These are phyloP conservation scores for Gambusia holbrooki DNA, from an alignment of 2,113 vertebrate genomes.

Conservation along the genomic window DNA sequence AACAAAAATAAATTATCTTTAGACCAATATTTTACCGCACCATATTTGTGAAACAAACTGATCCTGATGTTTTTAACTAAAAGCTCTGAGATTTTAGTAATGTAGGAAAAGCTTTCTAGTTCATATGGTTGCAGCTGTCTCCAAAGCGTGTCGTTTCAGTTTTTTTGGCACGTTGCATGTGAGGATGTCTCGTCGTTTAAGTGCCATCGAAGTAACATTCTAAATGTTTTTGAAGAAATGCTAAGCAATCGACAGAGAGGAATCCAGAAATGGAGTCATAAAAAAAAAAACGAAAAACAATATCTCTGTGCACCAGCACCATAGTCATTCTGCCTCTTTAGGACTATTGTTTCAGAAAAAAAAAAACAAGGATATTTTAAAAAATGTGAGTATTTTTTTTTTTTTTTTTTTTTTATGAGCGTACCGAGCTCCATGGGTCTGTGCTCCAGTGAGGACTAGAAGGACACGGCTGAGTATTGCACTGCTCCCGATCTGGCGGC, in stretches of 20 bases:
- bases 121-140: conserved; percentile 67
- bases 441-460: conserved; percentile 89
- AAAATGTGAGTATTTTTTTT: conserved; percentile 49
- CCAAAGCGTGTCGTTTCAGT: conserved; percentile 50
- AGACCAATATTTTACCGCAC: conserved; percentile 78
- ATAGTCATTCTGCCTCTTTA: conserved; percentile 33
- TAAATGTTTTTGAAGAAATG: conserved; percentile 49
- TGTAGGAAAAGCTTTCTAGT: conserved; percentile 43
- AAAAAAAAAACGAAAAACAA: conserved; percentile 39
- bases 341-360: conserved; percentile 34
- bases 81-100: conserved; percentile 57
- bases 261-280: conserved; percentile 37
- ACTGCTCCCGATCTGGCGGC: conserved; percentile 95
- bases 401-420: conserved; percentile 81
- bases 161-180: conserved; percentile 47
- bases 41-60: conserved; percentile 68
- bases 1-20: conserved; percentile 80
- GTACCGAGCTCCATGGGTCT: conserved; percentile 98
- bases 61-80: conserved; percentile 66
- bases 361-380: conserved; percentile 39
- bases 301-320: conserved; percentile 39
- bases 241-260: conserved; percentile 47
- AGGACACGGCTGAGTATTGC: conserved; percentile 91
- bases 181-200: conserved; percentile 46
- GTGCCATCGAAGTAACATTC: conserved; percentile 62